phyloP scores from a whole-genome alignment of 2,888 invertebrate species.

The Tetramorium bicarinatum region DNA sequence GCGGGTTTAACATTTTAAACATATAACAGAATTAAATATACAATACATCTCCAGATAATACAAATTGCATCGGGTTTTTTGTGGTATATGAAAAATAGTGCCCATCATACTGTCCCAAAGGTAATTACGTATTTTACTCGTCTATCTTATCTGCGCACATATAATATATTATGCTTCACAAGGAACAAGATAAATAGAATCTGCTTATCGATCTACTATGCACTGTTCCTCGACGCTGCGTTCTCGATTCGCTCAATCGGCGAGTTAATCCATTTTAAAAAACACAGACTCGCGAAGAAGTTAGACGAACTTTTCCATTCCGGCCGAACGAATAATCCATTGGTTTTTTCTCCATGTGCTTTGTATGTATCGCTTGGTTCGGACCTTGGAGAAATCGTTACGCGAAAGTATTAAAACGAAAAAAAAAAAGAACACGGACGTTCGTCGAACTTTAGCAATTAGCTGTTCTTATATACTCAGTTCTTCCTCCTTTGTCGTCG shows the following conservation, averaged over 20 bases:
- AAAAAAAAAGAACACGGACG: not conserved
- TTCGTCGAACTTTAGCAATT: slow-evolving; percentile 71
- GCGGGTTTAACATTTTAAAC: not conserved
- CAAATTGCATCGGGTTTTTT: not conserved
- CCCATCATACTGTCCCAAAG: not conserved
- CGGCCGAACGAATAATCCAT: slow-evolving; percentile 11
- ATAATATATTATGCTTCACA: not conserved
- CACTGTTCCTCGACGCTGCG: not conserved
- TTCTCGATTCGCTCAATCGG: slow-evolving; percentile 34
- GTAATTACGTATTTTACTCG: slow-evolving; percentile 5
- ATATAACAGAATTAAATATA: slow-evolving; percentile 3
- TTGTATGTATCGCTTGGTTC: slow-evolving; percentile 3
- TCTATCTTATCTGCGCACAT: not conserved
- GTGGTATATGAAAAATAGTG: not conserved
- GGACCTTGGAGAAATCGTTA: slow-evolving; percentile 3
- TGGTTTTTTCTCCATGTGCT: slow-evolving; percentile 4
- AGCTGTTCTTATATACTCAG: slow-evolving; percentile 64
- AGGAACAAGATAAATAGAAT: slow-evolving; percentile 22
- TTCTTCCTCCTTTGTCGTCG: slow-evolving; percentile 59
- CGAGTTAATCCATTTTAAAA: slow-evolving; percentile 40
- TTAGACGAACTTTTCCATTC: slow-evolving; percentile 38
- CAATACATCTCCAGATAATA: not conserved
- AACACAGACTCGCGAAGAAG: slow-evolving; percentile 22
- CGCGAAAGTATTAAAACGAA: slow-evolving; percentile 11
- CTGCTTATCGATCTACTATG: slow-evolving; percentile 11